Evolutionary conservation across 2,888 invertebrate genomes (phyloP).

Genomic region (Caenorhabditis sulstoni): DNA sequence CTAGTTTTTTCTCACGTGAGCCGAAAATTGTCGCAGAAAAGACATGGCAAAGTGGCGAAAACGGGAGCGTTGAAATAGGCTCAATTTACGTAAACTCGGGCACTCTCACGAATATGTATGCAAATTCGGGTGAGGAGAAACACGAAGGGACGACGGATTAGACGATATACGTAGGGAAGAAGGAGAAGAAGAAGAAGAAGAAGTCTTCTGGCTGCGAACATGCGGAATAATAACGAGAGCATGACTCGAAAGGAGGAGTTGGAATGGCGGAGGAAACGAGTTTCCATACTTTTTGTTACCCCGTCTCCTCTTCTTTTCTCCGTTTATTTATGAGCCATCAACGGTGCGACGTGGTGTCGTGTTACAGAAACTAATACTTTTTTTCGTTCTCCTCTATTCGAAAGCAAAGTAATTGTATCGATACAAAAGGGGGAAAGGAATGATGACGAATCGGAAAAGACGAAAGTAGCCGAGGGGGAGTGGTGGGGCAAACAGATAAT

Average conservation of each 20-base stretch:
- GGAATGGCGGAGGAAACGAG: not conserved
- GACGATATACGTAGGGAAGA: slow-evolving; percentile 10
- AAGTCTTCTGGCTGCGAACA: slow-evolving; percentile 17
- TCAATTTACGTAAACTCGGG: slow-evolving; percentile 50
- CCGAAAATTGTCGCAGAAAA: not conserved
- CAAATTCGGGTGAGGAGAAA: slow-evolving; percentile 37
- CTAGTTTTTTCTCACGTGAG: not conserved
- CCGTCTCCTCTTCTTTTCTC: not conserved
- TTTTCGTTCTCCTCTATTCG: slow-evolving; percentile 5
- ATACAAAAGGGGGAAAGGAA: not conserved
- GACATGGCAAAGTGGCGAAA: not conserved
- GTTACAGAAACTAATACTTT: slow-evolving; percentile 22
- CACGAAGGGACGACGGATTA: slow-evolving; percentile 34
- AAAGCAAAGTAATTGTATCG: slow-evolving; percentile 1
- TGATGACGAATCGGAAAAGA: slow-evolving; percentile 6
- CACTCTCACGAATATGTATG: slow-evolving; percentile 48
- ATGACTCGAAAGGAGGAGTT: not conserved
- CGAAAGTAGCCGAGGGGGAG: not conserved
- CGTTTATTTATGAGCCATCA: slow-evolving; percentile 34
- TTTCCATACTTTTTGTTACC: not conserved
- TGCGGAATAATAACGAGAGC: slow-evolving; percentile 24
- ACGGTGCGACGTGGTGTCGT: slow-evolving; percentile 38
- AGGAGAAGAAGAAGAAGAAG: not conserved
- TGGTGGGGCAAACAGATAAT: slow-evolving; percentile 38
- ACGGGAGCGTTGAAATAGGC: slow-evolving; percentile 38